These are phyloP conservation scores for Zaprionus obscuricornis DNA, from an alignment of 2,888 invertebrate genomes.

Conservation along the genomic window DNA sequence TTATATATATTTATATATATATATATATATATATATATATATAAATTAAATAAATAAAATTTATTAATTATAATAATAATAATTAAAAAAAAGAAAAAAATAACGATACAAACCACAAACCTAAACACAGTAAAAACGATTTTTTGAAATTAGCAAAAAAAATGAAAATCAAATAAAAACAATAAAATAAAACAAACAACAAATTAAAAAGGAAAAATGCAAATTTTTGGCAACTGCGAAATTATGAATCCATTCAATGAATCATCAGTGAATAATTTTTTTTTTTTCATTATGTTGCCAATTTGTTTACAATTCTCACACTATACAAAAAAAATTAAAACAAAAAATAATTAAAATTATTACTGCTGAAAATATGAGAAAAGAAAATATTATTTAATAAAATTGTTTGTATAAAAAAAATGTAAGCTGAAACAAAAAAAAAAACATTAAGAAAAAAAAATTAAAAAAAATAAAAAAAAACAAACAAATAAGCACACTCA, in stretches of 20 bases:
- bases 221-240: conserved; percentile 13
- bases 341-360: conserved; percentile 27
- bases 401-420: conserved; percentile 53
- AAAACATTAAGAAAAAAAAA: no score
- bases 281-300: no score
- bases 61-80: conserved; percentile 44
- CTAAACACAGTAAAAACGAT: conserved; percentile 4
- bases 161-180: conserved; percentile 15
- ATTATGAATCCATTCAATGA: no score
- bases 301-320: conserved; percentile 19
- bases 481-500: conserved; percentile 39
- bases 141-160: conserved; percentile 21
- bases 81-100: conserved; percentile 10
- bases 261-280: no score
- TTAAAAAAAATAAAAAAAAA: conserved; percentile 4
- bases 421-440: no score
- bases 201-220: conserved; percentile 15
- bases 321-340: conserved; percentile 17
- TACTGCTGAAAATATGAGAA: background rate
- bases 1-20: conserved; percentile 24
- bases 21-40: conserved; percentile 34
- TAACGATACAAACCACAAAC: background rate
- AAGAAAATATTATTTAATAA: background rate
- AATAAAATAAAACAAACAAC: conserved; percentile 8
- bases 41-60: conserved; percentile 59